Conservation (phyloP, 1,140 invertebrate species). For the Marisa cornuarietis region DNA sequence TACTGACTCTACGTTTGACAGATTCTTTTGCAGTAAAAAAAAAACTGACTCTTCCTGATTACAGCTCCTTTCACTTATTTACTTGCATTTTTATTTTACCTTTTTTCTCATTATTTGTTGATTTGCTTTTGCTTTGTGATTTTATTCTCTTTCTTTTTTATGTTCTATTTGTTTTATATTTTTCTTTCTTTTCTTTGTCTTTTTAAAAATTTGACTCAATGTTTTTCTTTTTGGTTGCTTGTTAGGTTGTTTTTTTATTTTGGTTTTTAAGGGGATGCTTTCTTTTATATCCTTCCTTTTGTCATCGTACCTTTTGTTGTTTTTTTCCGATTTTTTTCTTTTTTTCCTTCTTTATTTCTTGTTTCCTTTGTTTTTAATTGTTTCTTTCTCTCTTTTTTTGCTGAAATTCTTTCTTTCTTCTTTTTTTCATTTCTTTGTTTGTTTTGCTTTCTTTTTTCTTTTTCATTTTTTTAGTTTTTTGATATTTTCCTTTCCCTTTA, state of each 20-base stretch:
- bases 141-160: background rate
- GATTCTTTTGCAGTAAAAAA: too few relatives aligned
- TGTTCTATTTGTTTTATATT: background rate
- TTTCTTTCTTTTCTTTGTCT: background rate
- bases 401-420: background rate
- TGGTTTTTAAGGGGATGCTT: background rate
- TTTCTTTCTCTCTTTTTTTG: background rate
- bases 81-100: background rate
- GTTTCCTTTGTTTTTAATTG: background rate
- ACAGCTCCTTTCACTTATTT: background rate
- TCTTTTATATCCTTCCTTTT: background rate
- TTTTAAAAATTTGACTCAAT: background rate
- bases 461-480: background rate
- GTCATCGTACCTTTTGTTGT: background rate
- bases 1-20: too few relatives aligned
- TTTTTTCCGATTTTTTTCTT: background rate
- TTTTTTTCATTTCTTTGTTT: background rate
- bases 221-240: background rate
- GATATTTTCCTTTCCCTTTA: background rate
- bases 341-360: slow-evolving; percentile 10
- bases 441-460: background rate
- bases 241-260: background rate
- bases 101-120: background rate
- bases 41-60: background rate
- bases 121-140: background rate